These are phyloP conservation scores for Cataglyphis hispanica DNA, from an alignment of 1,140 invertebrate species.

Conservation along the genomic window DNA sequence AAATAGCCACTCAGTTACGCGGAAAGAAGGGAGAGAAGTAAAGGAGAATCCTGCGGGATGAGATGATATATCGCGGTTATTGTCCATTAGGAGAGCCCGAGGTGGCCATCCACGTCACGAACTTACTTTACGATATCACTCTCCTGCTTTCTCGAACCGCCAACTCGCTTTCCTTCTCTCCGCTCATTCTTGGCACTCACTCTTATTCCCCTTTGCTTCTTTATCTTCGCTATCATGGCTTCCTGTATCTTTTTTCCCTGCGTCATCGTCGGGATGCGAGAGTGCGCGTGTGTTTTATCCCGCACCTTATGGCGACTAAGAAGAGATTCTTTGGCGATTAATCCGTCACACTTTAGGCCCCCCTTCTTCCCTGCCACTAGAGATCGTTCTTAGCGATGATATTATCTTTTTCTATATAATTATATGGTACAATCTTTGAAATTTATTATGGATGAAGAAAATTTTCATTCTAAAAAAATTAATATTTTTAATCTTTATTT, in stretches of 20 bases:
- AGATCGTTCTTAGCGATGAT: neutral
- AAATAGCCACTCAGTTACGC: conserved; percentile 52
- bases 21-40: conserved; percentile 15
- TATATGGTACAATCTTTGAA: neutral
- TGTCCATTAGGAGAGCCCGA: conserved; percentile 83
- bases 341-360: conserved; percentile 20
- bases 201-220: conserved; percentile 54
- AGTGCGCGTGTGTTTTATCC: conserved; percentile 41
- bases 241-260: conserved; percentile 58
- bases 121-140: conserved; percentile 84
- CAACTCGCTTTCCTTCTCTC: conserved; percentile 38
- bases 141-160: conserved; percentile 70
- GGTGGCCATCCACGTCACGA: conserved; percentile 81
- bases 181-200: conserved; percentile 55
- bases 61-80: conserved; percentile 84
- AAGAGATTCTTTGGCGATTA: conserved; percentile 52
- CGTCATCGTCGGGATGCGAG: conserved; percentile 43
- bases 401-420: conserved; percentile 2
- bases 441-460: neutral
- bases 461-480: neutral
- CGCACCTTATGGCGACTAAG: conserved; percentile 42
- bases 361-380: neutral
- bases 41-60: conserved; percentile 65
- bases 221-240: conserved; percentile 59
- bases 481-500: conserved; percentile 1